Evolutionary conservation across 2,113 vertebrate species (phyloP).

Genomic region (Dinomys branickii): DNA sequence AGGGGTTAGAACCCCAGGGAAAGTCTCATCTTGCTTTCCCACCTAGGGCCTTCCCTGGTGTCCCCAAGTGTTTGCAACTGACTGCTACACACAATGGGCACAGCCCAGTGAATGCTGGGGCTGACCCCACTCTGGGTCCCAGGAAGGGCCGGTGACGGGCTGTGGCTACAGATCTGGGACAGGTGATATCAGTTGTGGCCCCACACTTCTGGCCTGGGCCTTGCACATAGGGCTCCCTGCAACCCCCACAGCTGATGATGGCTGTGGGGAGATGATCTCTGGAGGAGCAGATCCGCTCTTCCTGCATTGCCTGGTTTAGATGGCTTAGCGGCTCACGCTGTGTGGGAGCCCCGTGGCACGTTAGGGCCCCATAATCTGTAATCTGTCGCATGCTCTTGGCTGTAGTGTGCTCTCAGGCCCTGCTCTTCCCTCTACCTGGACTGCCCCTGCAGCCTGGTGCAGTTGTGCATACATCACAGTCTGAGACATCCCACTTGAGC

Average conservation of each 20-base stretch:
- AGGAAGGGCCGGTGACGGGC: not conserved
- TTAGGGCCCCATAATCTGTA: not conserved
- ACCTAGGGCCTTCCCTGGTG: not conserved
- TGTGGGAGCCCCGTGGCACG: rapidly evolving
- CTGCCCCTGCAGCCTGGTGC: not conserved
- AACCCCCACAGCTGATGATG: not conserved
- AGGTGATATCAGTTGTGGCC: not conserved
- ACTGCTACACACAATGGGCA: not conserved
- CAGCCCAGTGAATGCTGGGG: not conserved
- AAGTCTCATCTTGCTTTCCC: not conserved
- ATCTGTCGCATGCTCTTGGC: not conserved
- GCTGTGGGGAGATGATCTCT: not conserved
- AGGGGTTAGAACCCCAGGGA: too few relatives aligned
- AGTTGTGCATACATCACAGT: not conserved
- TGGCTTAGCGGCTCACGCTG: rapidly evolving
- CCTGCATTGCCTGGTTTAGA: not conserved
- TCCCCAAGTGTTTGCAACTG: not conserved
- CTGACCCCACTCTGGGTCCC: not conserved
- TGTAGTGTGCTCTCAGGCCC: not conserved
- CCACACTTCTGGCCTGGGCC: not conserved
- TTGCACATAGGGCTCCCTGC: not conserved
- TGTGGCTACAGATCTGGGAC: not conserved
- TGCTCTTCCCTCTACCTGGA: not conserved
- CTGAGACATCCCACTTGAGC: not conserved
- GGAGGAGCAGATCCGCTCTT: not conserved